These are phyloP conservation scores for Charina bottae DNA, from an alignment of 2,113 vertebrate genomes.

Conservation along the genomic window DNA sequence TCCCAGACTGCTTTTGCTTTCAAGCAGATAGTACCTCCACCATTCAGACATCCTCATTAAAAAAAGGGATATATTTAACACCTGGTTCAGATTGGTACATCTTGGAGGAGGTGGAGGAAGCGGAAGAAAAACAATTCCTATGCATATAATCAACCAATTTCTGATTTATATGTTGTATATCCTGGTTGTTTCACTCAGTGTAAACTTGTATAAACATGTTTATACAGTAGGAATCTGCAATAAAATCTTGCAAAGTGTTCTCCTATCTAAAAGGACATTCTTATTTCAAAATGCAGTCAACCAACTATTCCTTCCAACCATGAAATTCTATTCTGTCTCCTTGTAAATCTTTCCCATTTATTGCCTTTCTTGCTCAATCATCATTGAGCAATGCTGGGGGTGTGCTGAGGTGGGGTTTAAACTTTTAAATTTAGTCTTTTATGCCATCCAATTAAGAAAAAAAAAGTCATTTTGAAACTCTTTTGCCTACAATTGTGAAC, in stretches of 20 bases:
- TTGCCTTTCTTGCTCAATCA: background rate
- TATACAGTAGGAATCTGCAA: background rate
- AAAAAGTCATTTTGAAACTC: background rate
- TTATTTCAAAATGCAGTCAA: background rate
- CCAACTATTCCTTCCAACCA: background rate
- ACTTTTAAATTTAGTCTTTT: background rate
- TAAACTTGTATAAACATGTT: background rate
- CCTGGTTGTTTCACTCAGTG: background rate
- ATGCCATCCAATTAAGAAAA: background rate
- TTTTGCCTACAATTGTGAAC: background rate
- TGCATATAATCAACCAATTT: background rate
- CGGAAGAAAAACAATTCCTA: background rate
- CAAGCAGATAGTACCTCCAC: background rate
- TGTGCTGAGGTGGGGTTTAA: background rate
- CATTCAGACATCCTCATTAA: background rate
- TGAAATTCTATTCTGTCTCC: background rate
- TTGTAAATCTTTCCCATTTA: background rate
- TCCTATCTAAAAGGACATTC: background rate
- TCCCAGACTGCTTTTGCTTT: background rate
- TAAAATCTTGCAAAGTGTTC: background rate
- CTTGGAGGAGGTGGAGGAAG: background rate
- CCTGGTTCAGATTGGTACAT: background rate
- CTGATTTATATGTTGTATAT: background rate
- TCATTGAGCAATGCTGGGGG: background rate
- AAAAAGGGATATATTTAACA: background rate